phyloP scores from a whole-genome alignment of 1,140 invertebrate species.

The Drosophila kepulauana region DNA sequence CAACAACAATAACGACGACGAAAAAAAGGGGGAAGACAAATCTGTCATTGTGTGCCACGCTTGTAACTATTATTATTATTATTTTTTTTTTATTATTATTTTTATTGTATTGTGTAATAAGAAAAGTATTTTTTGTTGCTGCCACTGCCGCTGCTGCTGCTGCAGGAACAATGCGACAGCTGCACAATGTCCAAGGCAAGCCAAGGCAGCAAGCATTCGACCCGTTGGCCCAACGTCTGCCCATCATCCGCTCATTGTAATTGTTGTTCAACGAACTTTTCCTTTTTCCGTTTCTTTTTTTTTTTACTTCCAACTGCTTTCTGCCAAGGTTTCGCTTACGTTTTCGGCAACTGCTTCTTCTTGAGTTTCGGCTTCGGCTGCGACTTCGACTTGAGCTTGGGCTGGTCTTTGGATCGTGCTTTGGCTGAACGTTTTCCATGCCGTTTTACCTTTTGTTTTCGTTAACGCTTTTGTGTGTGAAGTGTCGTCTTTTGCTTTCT shows the following conservation, averaged over 20 bases:
- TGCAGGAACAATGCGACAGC: constrained; percentile 50
- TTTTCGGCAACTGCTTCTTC: constrained; percentile 31
- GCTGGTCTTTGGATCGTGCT: constrained; percentile 9
- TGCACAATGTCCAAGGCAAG: constrained; percentile 48
- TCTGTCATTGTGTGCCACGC: constrained; percentile 67
- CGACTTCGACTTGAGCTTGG: constrained; percentile 31
- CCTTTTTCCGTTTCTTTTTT: constrained; percentile 43
- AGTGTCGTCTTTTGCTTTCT: constrained; percentile 55
- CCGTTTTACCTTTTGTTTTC: constrained; percentile 56
- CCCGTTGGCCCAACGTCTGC: constrained; percentile 6
- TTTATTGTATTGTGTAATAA: constrained; percentile 72
- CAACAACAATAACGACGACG: background rate
- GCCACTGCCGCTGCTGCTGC: constrained; percentile 7
- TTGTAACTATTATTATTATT: constrained; percentile 57
- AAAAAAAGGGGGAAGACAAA: constrained; percentile 51
- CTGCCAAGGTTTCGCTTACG: constrained; percentile 26
- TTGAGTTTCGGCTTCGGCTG: constrained; percentile 29
- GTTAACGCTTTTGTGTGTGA: constrained; percentile 49
- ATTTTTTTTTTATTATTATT: constrained; percentile 48
- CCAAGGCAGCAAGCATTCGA: constrained; percentile 6
- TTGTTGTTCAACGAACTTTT: constrained; percentile 78
- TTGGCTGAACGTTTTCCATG: constrained; percentile 21
- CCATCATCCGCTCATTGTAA: constrained; percentile 66
- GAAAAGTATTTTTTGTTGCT: constrained; percentile 57
- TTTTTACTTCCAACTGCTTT: background rate